Conservation (phyloP, 35 echinoderm and acorn worm genomes). For the Heliocidaris erythrogramma region DNA sequence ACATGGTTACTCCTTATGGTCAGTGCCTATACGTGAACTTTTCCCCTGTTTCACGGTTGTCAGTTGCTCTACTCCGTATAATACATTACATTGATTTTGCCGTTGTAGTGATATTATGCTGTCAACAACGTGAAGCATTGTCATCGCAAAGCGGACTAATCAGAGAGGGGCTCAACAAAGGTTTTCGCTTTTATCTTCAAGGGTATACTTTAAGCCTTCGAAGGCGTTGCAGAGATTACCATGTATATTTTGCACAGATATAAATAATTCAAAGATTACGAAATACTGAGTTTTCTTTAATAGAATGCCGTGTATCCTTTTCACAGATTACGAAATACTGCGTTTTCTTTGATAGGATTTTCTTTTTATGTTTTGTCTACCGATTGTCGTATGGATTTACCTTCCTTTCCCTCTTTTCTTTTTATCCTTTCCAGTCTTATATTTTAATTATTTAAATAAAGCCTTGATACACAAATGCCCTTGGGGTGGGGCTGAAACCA, state of each 20-base stretch:
- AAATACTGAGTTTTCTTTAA: not conserved
- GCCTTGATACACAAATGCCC: too few relatives aligned
- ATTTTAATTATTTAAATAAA: too few relatives aligned
- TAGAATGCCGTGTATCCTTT: not conserved
- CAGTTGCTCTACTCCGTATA: not conserved
- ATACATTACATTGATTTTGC: not conserved
- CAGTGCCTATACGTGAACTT: not conserved
- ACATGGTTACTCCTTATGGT: not conserved
- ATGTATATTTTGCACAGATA: not conserved
- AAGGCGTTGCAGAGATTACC: not conserved
- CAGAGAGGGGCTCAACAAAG: not conserved
- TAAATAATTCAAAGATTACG: too few relatives aligned
- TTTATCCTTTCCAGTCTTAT: too few relatives aligned
- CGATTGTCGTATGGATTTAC: too few relatives aligned
- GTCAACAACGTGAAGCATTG: not conserved
- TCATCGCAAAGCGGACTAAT: not conserved
- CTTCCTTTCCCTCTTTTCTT: too few relatives aligned
- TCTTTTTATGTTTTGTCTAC: too few relatives aligned
- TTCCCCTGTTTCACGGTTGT: not conserved
- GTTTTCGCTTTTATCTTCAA: not conserved
- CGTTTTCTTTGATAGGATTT: not conserved
- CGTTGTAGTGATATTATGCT: not conserved
- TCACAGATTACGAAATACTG: not conserved
- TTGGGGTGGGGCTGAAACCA: too few relatives aligned
- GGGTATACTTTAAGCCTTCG: not conserved